Base-by-base conservation (phyloP, 2,113 vertebrate species). In the Callaeas wilsoni region DNA sequence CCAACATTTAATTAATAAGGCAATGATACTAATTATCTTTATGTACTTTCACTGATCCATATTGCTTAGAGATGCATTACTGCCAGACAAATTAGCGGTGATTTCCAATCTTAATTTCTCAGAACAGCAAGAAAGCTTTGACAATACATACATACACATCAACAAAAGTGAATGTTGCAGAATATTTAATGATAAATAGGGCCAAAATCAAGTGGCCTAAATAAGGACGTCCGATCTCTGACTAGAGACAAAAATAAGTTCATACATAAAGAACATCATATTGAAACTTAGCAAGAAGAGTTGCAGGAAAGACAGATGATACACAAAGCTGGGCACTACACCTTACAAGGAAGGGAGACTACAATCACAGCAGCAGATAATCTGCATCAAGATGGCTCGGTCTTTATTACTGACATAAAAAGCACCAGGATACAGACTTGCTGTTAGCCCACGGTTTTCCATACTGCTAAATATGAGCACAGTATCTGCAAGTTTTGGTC, bases 311-410 rank as follows among this genome's bases (percentile, higher is more conserved):
- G 20, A 52, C 8, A 13, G 30, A 23, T 18, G 18, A 50, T 50
- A 64, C 21, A 15, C 35, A 76, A 73, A 95, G 55, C 12, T n/a
- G 29, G 15, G 33, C 32, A n/a, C 20, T 82, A 49, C 39, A 49
- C 26, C 57, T 73, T 22, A 18, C 5, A 17, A 17, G 68, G 21
- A 83, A 57, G 39, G 47, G 9, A 30, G 10, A 59, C 25, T 46
- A 67, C 21, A 80, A 37, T 37, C 37, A 64, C 27, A 32, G 46
- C 27, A 68, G 22, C 42, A 65, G 37, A 64, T 22, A n/a, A 42
- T 6, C 30, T 9, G 0, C 18, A 77, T 35, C 29, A 37, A 53
- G 32, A 15, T 39, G 32, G 7, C 26, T 70, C 2, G 0, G 37
- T n/a, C 39, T 53, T 80, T 55, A 55, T 42, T 65, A 23, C 21